phyloP scores from a whole-genome alignment of 2,797 vertebrate genomes.

The Balearica regulorum region DNA sequence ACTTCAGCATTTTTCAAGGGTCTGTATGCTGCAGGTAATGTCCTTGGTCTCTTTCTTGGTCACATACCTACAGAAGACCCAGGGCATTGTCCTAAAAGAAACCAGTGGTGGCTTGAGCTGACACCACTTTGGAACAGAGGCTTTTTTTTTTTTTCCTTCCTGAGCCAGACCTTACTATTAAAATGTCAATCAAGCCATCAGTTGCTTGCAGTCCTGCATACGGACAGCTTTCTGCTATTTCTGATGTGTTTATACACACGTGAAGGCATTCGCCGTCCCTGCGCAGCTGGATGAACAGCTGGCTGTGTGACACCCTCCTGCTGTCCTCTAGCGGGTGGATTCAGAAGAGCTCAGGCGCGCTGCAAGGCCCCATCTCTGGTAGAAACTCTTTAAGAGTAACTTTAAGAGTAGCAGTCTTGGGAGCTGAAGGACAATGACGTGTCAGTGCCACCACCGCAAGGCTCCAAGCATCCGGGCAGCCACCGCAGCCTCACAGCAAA shows the following conservation, averaged over 20 bases:
- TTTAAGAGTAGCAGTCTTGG: too few species aligned
- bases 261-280: rapidly evolving
- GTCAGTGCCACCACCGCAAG: not conserved
- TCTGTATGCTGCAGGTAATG: not conserved
- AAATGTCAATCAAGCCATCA: not conserved
- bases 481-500: not conserved
- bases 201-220: not conserved
- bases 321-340: not conserved
- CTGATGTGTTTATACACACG: rapidly evolving
- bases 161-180: not conserved
- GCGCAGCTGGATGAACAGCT: rapidly evolving
- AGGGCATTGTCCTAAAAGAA: not conserved
- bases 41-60: not conserved
- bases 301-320: not conserved
- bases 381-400: rapidly evolving
- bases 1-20: not conserved
- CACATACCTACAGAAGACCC: not conserved
- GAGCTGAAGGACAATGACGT: rapidly evolving
- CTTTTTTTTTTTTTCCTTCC: not conserved
- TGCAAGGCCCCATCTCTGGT: rapidly evolving
- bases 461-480: not conserved
- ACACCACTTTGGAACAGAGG: not conserved
- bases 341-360: not conserved
- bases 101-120: not conserved
- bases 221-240: not conserved